Evolutionary conservation across 2,113 vertebrate species (phyloP).

Genomic region (Chrysochloris asiatica): DNA sequence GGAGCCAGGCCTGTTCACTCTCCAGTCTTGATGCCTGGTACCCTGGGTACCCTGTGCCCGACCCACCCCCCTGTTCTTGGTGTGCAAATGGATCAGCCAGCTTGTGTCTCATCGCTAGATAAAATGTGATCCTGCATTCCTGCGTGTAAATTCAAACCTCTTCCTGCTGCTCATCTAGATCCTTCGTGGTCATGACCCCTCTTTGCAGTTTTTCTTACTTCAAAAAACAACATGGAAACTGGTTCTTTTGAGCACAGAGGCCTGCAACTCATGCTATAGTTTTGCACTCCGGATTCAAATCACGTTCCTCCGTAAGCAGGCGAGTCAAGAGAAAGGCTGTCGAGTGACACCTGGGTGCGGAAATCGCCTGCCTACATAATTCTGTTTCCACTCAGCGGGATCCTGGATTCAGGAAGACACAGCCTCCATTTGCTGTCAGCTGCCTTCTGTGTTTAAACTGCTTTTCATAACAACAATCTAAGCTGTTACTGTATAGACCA

Average conservation of each 20-base stretch:
- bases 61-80: too few relatives aligned
- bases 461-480: conserved; percentile 80
- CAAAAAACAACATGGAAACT: conserved; percentile 64
- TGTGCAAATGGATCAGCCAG: too few relatives aligned
- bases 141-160: too few relatives aligned
- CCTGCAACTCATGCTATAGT: conserved; percentile 73
- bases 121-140: too few relatives aligned
- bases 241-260: conserved; percentile 77
- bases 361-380: too few relatives aligned
- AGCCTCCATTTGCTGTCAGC: conserved; percentile 64
- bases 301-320: conserved; percentile 75
- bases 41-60: too few relatives aligned
- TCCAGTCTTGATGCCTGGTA: too few relatives aligned
- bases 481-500: conserved; percentile 83
- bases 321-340: too few relatives aligned
- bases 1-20: too few relatives aligned
- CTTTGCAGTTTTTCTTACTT: conserved; percentile 72
- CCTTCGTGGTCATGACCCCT: conserved; percentile 39
- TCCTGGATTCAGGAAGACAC: conserved; percentile 79
- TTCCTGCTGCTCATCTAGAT: too few relatives aligned
- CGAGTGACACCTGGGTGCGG: too few relatives aligned
- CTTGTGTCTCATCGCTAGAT: too few relatives aligned
- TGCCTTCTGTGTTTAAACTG: conserved; percentile 82
- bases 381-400: conserved; percentile 67
- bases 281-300: conserved; percentile 77